Evolutionary conservation across 2,797 vertebrate species (phyloP), one percentile per base, ranked within the genome.

Genomic region (Acipenser oxyrinchus): DNA sequence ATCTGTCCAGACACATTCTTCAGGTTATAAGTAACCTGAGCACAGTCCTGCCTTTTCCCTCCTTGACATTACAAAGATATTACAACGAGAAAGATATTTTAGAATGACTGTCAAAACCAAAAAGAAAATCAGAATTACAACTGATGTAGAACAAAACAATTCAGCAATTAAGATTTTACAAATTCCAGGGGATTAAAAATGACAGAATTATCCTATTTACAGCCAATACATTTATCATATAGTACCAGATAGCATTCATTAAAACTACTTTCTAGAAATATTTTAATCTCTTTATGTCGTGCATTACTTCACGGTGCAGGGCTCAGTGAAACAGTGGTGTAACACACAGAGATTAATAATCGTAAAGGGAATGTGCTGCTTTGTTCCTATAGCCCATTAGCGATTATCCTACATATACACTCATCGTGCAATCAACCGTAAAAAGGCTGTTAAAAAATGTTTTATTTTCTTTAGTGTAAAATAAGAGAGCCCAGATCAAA

Each of bases 181-280:
- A 72, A 78, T 76, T 74, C 69, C 78, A 81, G 58, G 66, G 72
- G 72, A 83, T 81, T 82, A 83, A 74, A 72, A 63, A 71, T 79
- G 81, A 83, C 78, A 79, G 73, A 77, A 78, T 73, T 79, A 76
- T 74, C 57, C 51, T 78, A 67, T 78, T 85, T 80, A 83, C 68
- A 72, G 77, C 72, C 81, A 77, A 72, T 81, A 83, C 86, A 86
- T 87, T 82, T 80, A 81, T 76, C 73, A 67, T 66, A 70, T 52
- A 82, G 68, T 67, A 68, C 73, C 71, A 84, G 81, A 81, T 74
- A 81, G 66, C 6, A 18, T 76, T 84, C 76, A 86, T 79, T 84
- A 83, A 86, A 88, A 86, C 67, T 64, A 84, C 77, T 80, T 73
- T 65, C 72, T 70, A 55, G 78, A 81, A 80, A 79, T 81, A 87